Base-by-base conservation (phyloP, 2,113 vertebrate genomes). In the Sialia sialis region DNA sequence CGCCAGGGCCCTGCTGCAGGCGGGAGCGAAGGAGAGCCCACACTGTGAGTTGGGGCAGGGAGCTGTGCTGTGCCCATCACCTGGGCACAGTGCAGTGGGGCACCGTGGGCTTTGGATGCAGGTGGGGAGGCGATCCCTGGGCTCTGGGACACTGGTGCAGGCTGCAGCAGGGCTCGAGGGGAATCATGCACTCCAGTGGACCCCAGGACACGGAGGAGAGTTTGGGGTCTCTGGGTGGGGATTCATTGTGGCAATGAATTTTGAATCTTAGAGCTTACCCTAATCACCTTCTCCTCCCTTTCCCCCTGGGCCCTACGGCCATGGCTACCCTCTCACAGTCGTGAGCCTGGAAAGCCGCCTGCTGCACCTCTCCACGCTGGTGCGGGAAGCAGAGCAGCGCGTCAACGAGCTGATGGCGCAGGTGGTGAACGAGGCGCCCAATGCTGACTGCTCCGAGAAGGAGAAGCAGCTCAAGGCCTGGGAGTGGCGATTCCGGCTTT, bases 401-500 rank as follows among this genome's bases (percentile, higher is more conserved):
- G 98, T 98, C 38, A 97, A 97, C 0, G 98, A 99, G 88, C 97
- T 99, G 79, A 98, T 89, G 6, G 97, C 98, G 0, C 98, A 98
- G 94, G 98, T 98, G 69, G 97, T 97, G 25, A 97, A 98, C 1
- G 98, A 98, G 83, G 98, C 97, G 0, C 98, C 98, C n/a, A 96
- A 54, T 5, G 51, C 98, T 4, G 98, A 98, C 93, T 98, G 96
- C 74, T 98, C 98, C 0, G 98, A 98, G 52, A 98, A 97, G 44
- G 98, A 99, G 95, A 98, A 98, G 84, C 98, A 99, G 94, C 98
- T 99, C 20, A 98, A 98, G 92, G 98, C 98, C 87, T 99, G 99
- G 99, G 98, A 99, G 87, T 99, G 99, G 99, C 97, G 98, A 41
- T 98, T 98, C 54, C 98, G 98, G 97, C 98, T 99, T 55, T 99